Base-by-base conservation (phyloP, 2,888 invertebrate species). In the Agrotis segetum region DNA sequence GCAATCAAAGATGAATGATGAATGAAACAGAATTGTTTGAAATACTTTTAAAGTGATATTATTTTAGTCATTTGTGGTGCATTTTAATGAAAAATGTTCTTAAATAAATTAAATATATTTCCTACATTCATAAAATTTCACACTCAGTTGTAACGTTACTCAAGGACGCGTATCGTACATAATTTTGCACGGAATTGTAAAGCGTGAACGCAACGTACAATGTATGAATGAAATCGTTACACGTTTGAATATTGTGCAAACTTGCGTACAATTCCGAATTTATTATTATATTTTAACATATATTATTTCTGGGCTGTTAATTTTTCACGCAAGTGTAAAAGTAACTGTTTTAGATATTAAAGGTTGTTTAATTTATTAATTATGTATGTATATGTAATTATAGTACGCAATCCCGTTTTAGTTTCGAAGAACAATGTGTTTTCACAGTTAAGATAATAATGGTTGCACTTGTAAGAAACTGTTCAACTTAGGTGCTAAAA, bases 181-280 rank as follows among this genome's bases (percentile, higher is more conserved):
- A 71, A 74, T 71, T 81, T 64, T 77, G 67, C 59, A 69, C 67
- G 61, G 68, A 83, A 74, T 77, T 71, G 71, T 75, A 76, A 74
- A 62, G 55, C 66, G 72, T 77, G 67, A 71, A 56, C 75, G 70
- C 67, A 79, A 69, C 67, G 50, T n/a, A 47, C 40, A 78, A 49
- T 9, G 67, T 77, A 79, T 86, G 87, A 86, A 85, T 85, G 87
- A 77, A 86, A 79, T 72, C 67, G 75, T 77, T 64, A 49, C 60
- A 72, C 74, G 81, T 75, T 74, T 69, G 59, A 70, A 74, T 34
- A 34, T 86, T 85, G 70, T 81, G 80, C 67, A 83, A 81, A 72
- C 46, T 63, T 74, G 70, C 73, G 58, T 29, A 63, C 47, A 59
- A 66, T 78, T 62, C 74, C 74, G 67, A 84, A 84, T 71, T 60